Percentiles rank a stretch among this genome's conserved stretches.
phyloP scores from a whole-genome alignment of 53 echinoderm and acorn worm species.

The Temnopleurus reevesii region DNA sequence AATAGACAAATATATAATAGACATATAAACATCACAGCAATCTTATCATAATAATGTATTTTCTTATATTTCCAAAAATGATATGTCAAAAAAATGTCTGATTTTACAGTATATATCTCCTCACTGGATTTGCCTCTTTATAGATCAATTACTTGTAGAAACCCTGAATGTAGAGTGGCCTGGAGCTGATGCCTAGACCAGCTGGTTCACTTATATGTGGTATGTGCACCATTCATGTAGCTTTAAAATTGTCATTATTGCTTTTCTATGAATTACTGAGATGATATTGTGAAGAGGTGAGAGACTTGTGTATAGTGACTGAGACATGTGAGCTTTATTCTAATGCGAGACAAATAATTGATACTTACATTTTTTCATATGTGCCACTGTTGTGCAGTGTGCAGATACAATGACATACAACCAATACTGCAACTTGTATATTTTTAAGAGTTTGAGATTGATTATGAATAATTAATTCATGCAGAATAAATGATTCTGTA shows the following conservation, averaged over 20 bases:
- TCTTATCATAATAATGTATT: too few species aligned
- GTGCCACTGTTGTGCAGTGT: constrained; percentile 61
- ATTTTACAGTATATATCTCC: too few species aligned
- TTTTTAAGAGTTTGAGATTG: constrained; percentile 42
- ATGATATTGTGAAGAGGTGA: neutral
- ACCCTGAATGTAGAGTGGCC: neutral
- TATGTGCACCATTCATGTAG: neutral
- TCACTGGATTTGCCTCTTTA: too few species aligned
- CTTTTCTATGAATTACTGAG: constrained; percentile 23
- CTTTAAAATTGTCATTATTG: constrained; percentile 10
- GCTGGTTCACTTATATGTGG: neutral
- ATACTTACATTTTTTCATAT: constrained; percentile 6
- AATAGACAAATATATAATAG: too few species aligned
- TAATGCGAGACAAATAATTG: constrained; percentile 32
- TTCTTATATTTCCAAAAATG: too few species aligned
- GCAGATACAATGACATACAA: constrained; percentile 22
- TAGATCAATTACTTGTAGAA: too few species aligned
- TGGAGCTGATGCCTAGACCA: neutral
- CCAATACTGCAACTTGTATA: constrained; percentile 56
- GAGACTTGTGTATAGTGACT: neutral
- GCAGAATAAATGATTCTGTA: constrained; percentile 11
- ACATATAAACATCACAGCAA: too few species aligned
- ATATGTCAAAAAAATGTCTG: too few species aligned
- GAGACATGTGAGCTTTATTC: constrained; percentile 26
- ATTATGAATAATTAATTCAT: constrained; percentile 32